These are phyloP conservation scores for Drosophila birchii DNA, from an alignment of 2,888 invertebrate species.

Conservation along the genomic window DNA sequence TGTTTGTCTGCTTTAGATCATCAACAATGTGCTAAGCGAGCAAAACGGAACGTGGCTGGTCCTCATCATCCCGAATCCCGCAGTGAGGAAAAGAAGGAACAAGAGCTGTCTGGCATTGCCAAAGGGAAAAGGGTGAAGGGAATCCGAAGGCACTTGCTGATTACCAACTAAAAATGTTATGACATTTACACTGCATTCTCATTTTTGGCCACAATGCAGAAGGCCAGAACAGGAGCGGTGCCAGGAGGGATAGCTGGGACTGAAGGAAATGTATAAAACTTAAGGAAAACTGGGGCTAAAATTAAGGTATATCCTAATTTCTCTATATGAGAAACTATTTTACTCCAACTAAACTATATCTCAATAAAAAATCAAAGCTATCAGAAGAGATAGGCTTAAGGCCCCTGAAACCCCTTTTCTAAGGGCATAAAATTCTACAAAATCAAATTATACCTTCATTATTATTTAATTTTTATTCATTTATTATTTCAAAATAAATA, in stretches of 20 bases:
- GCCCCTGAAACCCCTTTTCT: too few species aligned
- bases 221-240: conserved; percentile 57
- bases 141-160: conserved; percentile 48
- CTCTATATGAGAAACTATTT: too few species aligned
- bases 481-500: too few species aligned
- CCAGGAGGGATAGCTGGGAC: background rate
- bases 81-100: background rate
- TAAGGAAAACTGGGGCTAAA: background rate
- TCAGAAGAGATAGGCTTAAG: too few species aligned
- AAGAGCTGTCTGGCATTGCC: conserved; percentile 16
- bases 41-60: conserved; percentile 45
- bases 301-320: background rate
- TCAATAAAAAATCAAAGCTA: too few species aligned
- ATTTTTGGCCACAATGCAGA: conserved; percentile 44
- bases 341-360: too few species aligned
- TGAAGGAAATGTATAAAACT: background rate
- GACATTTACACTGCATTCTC: conserved; percentile 72
- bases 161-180: conserved; percentile 74
- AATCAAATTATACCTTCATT: too few species aligned
- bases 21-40: conserved; percentile 73
- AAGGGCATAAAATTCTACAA: too few species aligned
- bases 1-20: conserved; percentile 62
- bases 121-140: background rate
- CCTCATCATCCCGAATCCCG: conserved; percentile 6
- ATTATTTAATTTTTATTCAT: too few species aligned